Percentiles rank a stretch among this genome's conserved stretches.
Conservation (phyloP, 2,797 vertebrate species). For the Diplodus sargus region DNA sequence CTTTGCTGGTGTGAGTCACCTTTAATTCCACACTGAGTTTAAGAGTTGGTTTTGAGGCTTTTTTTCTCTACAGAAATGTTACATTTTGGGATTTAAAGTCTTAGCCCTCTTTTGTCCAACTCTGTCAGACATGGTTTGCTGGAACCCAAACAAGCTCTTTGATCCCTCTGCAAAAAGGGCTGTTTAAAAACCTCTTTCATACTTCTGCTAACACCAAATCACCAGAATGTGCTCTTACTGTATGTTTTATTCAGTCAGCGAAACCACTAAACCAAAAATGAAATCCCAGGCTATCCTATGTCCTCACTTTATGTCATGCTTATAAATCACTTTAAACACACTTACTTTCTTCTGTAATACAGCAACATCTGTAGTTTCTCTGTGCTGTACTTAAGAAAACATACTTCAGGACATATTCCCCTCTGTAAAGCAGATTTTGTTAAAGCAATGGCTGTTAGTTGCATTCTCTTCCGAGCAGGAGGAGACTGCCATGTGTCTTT, state of each 20-base stretch:
- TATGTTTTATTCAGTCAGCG: conserved; percentile 62
- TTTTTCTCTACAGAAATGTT: conserved; percentile 10
- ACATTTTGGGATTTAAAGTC: conserved; percentile 32
- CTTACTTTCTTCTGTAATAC: conserved; percentile 35
- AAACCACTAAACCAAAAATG: conserved; percentile 70
- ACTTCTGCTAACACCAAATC: conserved; percentile 53
- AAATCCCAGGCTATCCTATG: conserved; percentile 38
- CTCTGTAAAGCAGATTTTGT: conserved; percentile 28
- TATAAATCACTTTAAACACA: conserved; percentile 57
- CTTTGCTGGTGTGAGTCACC: conserved; percentile 20
- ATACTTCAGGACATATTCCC: conserved; percentile 9
- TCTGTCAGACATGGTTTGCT: conserved; percentile 46
- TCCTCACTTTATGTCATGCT: conserved; percentile 47
- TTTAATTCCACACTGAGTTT: conserved; percentile 28
- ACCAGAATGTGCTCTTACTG: conserved; percentile 67
- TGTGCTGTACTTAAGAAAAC: conserved; percentile 33
- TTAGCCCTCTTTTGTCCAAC: conserved; percentile 14
- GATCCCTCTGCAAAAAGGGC: conserved; percentile 35
- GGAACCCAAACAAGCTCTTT: conserved; percentile 47
- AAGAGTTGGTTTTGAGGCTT: conserved; percentile 24
- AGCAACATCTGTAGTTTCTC: conserved; percentile 37
- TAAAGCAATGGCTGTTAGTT: conserved; percentile 9
- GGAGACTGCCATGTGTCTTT: conserved; percentile 18
- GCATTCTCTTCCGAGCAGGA: conserved; percentile 22
- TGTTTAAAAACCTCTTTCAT: conserved; percentile 49